A percentile compares a stretch with the other conserved stretches of the same genome.
phyloP scores from a whole-genome alignment of 23 tunicate species.

The Phallusia fumigata region DNA sequence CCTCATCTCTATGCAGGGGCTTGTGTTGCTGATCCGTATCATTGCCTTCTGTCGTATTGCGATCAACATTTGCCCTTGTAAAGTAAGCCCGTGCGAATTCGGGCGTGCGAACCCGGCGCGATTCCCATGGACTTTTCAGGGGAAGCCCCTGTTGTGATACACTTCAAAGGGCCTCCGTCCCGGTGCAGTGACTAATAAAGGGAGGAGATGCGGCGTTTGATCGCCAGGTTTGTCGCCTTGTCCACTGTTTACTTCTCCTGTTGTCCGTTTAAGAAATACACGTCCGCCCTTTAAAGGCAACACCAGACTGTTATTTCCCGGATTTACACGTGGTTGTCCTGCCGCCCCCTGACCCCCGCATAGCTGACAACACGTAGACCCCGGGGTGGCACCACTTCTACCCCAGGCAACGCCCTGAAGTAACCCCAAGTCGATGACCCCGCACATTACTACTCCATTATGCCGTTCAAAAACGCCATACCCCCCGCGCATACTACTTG shows the following conservation, averaged over 20 bases:
- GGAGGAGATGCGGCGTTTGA: background rate
- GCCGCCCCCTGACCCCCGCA: background rate
- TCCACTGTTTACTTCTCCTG: background rate
- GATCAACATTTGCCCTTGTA: background rate
- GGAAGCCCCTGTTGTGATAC: constrained; percentile 2
- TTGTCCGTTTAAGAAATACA: background rate
- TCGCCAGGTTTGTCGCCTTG: background rate
- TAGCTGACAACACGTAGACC: background rate
- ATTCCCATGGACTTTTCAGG: background rate
- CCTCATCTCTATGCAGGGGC: no score
- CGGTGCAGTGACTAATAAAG: constrained; percentile 2
- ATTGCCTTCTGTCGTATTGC: no score
- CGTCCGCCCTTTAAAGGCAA: background rate
- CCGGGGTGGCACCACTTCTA: background rate
- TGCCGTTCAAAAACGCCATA: no score
- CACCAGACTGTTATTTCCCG: background rate
- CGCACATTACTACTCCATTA: background rate
- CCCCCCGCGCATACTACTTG: no score
- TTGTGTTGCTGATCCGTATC: no score
- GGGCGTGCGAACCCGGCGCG: background rate
- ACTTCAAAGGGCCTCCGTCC: background rate
- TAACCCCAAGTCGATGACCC: constrained; percentile 3
- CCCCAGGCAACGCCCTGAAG: background rate
- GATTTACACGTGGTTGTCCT: background rate
- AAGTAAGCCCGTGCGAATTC: background rate